Conservation (phyloP, 2,888 invertebrate genomes). For the Junonia oenone region DNA sequence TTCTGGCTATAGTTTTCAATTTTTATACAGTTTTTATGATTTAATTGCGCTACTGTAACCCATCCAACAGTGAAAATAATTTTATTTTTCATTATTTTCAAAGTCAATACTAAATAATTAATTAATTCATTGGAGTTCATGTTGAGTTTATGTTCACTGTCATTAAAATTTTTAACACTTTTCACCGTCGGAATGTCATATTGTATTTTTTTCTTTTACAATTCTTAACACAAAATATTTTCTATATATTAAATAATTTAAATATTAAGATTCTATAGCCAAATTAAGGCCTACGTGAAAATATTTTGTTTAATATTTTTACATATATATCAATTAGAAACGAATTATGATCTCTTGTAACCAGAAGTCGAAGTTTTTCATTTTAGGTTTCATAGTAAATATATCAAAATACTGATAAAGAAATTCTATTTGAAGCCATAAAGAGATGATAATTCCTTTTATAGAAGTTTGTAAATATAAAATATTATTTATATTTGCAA, state of each 20-base stretch:
- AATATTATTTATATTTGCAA: slow-evolving; percentile 52
- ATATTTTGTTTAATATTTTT: not conserved
- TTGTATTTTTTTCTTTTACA: not conserved
- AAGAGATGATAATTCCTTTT: not conserved
- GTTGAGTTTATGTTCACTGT: no score
- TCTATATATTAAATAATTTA: not conserved
- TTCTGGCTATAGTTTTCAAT: not conserved
- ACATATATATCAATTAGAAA: not conserved
- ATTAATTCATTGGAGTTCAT: not conserved
- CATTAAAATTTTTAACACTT: no score
- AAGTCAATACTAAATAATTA: not conserved
- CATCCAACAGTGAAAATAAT: slow-evolving; percentile 20
- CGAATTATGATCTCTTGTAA: slow-evolving; percentile 38
- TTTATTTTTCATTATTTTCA: not conserved
- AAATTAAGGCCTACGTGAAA: no score
- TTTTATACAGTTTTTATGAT: slow-evolving; percentile 5
- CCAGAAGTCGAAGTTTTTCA: not conserved
- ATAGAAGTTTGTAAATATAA: slow-evolving; percentile 42
- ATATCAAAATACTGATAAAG: no score
- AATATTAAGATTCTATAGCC: no score
- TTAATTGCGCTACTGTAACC: slow-evolving; percentile 24
- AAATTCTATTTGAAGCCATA: no score
- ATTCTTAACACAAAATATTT: not conserved
- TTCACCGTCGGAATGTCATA: not conserved
- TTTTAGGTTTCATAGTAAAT: no score